phyloP scores from a whole-genome alignment of 2,797 vertebrate species.

The Enteromius fasciolatus region DNA sequence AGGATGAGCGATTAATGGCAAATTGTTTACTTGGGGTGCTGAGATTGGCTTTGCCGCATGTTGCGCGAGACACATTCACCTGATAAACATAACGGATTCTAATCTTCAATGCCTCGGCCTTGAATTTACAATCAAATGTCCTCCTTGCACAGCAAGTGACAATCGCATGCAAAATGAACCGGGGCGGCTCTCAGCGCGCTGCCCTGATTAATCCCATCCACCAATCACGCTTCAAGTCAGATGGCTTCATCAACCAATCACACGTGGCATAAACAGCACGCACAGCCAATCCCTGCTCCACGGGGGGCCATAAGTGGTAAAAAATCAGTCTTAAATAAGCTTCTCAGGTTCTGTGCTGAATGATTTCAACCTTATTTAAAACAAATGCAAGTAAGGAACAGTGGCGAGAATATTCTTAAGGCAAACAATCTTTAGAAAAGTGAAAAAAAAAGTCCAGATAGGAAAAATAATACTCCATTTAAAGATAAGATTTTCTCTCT shows the following conservation, averaged over 20 bases:
- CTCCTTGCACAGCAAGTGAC: conserved; percentile 53
- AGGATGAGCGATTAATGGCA: conserved; percentile 60
- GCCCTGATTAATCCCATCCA: conserved; percentile 52
- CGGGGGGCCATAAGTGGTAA: conserved; percentile 37
- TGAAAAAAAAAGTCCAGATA: conserved; percentile 36
- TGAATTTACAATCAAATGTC: conserved; percentile 55
- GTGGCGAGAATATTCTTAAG: conserved; percentile 53
- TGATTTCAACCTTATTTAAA: conserved; percentile 65
- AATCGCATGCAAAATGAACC: conserved; percentile 55
- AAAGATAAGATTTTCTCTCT: conserved; percentile 74
- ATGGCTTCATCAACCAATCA: conserved; percentile 36
- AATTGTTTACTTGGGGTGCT: conserved; percentile 63
- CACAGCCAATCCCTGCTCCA: conserved; percentile 46
- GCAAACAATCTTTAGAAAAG: conserved; percentile 67
- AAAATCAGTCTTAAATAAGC: conserved; percentile 63
- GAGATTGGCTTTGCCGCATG: conserved; percentile 56
- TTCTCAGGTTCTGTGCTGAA: conserved; percentile 62
- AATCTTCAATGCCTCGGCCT: conserved; percentile 50
- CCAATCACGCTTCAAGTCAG: conserved; percentile 20
- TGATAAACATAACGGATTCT: conserved; percentile 57
- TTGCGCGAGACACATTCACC: conserved; percentile 47
- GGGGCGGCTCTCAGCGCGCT: conserved; percentile 34
- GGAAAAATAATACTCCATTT: conserved; percentile 62
- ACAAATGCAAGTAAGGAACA: conserved; percentile 64
- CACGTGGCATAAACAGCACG: conserved; percentile 39